Base-by-base conservation (phyloP, 2,888 invertebrate species). In the Anodontia alba region DNA sequence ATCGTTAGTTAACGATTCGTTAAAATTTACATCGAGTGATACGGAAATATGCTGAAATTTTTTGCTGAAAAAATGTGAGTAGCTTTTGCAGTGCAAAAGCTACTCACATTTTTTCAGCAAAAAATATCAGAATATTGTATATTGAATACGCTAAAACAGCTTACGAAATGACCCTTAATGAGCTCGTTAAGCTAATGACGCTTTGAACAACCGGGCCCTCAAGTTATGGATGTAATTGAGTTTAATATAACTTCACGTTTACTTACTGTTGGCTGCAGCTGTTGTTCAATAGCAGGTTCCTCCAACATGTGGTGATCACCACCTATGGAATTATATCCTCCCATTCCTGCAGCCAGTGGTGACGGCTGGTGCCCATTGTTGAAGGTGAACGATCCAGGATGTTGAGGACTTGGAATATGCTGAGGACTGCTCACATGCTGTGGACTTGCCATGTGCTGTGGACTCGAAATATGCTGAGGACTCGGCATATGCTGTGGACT, bases 341-440 rank as follows among this genome's bases (percentile, higher is more conserved):
- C 70, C 67, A 80, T 79, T 20, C 68, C 57, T 57, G 78, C 75
- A 38, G 76, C 78, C 26, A 66, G 68, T n/a, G 79, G 79, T 5
- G 73, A 75, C 33, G 77, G 57, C 67, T 78, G 74, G 62, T 62
- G 62, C 3, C 43, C 46, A 17, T 67, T 70, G 66, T 77, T 78
- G 67, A 57, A 81, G 66, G 73, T 68, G 36, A 72, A 83, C 74
- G 83, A 77, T 38, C 54, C 70, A 23, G 84, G 83, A 43, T 82
- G 85, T 12, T 71, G 78, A 10, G 76, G 77, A 42, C 81, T 81
- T 7, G 78, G 62, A 17, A 82, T 70, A 57, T 85, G 82, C 23
- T 80, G 75, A 33, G 81, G 85, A 73, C 85, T 85, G 42, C 80
- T 68, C 26, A 77, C 75, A 79, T 85, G 85, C 51, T 82, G 82